phyloP scores from a whole-genome alignment of 2,113 vertebrate genomes.

The human region GRCh38 chr3:180967001-180967500 shows the following conservation, averaged over 20 bases:
- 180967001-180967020: not conserved
- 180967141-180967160: too few relatives aligned
- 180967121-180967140: not conserved
- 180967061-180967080: not conserved
- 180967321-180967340: not conserved
- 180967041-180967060: not conserved
- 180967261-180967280: not conserved
- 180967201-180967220: too few relatives aligned
- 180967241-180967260: slow-evolving; percentile 11
- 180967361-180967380: not conserved
- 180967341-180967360: slow-evolving; percentile 44
- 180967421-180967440: not conserved
- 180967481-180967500: not conserved
- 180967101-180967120: not conserved
- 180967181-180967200: too few relatives aligned
- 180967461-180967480: not conserved
- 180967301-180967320: not conserved
- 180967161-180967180: too few relatives aligned
- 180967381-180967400: not conserved
- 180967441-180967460: not conserved
- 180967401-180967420: not conserved
- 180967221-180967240: not conserved
- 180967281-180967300: not conserved
- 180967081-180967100: not conserved
- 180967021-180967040: not conserved